phyloP scores from a whole-genome alignment of 2,888 invertebrate genomes.

The Pristionchus entomophagus region DNA sequence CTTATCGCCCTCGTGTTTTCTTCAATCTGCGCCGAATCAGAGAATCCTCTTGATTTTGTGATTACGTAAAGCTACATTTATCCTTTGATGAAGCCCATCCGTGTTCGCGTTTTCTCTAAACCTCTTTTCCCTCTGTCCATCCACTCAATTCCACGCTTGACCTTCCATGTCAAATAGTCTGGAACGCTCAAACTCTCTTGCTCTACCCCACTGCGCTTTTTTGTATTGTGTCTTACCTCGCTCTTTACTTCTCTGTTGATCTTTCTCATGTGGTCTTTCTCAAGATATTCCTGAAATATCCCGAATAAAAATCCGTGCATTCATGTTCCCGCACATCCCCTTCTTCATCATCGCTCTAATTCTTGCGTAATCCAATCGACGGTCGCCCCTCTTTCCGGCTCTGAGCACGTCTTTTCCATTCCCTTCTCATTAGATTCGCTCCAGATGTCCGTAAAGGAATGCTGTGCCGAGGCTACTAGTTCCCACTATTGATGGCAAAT shows the following conservation, averaged over 20 bases:
- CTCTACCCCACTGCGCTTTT: background rate
- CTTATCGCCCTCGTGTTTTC: too few relatives aligned
- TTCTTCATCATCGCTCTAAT: background rate
- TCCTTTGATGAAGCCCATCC: too few relatives aligned
- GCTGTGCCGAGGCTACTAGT: too few relatives aligned
- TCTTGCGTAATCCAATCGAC: slow-evolving; percentile 23
- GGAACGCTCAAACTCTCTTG: background rate
- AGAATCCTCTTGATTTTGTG: too few relatives aligned
- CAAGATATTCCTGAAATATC: too few relatives aligned
- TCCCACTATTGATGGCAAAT: too few relatives aligned
- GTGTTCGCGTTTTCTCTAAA: background rate
- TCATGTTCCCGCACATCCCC: background rate
- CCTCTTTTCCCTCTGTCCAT: background rate
- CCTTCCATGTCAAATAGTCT: background rate
- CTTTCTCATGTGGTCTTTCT: background rate
- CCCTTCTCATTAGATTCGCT: slow-evolving; percentile 2
- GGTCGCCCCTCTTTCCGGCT: background rate
- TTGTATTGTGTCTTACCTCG: background rate
- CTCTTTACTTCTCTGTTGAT: background rate
- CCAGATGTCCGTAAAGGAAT: too few relatives aligned
- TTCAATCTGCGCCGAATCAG: too few relatives aligned
- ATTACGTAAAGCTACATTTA: too few relatives aligned
- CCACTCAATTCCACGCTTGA: background rate
- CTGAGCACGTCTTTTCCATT: background rate
- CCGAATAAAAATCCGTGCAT: background rate